Evolutionary conservation across 1,140 invertebrate species (phyloP).

Genomic region (Drosophila ohnishii): DNA sequence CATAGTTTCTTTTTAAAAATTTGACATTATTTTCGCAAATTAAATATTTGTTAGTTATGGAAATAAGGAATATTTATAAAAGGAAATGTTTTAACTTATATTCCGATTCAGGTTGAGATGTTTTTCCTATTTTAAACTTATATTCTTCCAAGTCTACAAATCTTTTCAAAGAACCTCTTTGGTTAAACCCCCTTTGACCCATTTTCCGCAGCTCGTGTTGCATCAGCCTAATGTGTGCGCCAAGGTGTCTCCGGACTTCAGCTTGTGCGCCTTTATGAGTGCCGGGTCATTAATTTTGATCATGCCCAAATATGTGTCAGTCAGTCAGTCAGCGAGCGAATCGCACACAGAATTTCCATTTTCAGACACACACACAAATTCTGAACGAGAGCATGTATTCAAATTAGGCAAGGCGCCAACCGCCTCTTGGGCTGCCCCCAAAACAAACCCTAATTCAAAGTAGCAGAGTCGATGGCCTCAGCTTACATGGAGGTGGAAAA

Average conservation of each 20-base stretch:
- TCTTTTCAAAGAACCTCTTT: not conserved
- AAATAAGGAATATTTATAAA: not conserved
- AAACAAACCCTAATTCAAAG: conserved; percentile 30
- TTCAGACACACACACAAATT: conserved; percentile 52
- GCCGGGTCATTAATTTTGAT: conserved; percentile 81
- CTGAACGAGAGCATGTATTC: conserved; percentile 56
- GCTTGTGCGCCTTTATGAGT: conserved; percentile 43
- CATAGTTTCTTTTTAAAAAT: too few species aligned
- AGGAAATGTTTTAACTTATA: not conserved
- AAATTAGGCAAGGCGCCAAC: conserved; percentile 73
- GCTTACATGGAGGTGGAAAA: conserved; percentile 22
- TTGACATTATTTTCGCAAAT: too few species aligned
- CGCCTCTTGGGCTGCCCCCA: conserved; percentile 17
- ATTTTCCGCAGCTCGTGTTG: conserved; percentile 27
- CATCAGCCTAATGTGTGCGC: conserved; percentile 30
- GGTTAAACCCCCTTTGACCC: conserved; percentile 35
- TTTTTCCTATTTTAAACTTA: too few species aligned
- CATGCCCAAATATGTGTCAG: conserved; percentile 82
- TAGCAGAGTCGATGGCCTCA: conserved; percentile 35
- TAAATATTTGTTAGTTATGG: too few species aligned
- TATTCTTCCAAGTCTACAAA: not conserved
- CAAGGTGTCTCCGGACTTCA: conserved; percentile 51
- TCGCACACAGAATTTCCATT: conserved; percentile 71
- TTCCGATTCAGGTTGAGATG: too few species aligned
- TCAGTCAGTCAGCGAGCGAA: conserved; percentile 60